phyloP scores from a whole-genome alignment of 2,888 invertebrate genomes.

The Pharmacophagus antenor region DNA sequence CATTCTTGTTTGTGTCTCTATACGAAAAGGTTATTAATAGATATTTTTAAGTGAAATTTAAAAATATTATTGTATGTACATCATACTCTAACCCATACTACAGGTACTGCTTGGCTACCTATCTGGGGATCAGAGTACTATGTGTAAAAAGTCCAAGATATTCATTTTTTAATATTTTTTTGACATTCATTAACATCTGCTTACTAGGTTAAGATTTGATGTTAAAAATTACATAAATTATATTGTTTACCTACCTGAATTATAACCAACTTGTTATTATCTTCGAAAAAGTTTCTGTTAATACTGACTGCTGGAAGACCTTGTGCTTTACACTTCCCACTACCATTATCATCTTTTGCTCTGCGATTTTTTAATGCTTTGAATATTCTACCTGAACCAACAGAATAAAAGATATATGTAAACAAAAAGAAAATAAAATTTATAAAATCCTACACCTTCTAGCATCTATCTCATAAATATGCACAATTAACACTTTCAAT shows the following conservation, averaged over 20 bases:
- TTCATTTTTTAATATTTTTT: no score
- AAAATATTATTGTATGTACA: no score
- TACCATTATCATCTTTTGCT: slow-evolving; percentile 46
- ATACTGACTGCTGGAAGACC: slow-evolving; percentile 30
- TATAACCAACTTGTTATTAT: slow-evolving; percentile 49
- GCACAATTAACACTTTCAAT: no score
- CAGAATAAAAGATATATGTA: slow-evolving; percentile 5
- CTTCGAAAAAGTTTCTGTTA: slow-evolving; percentile 40
- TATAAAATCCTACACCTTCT: background rate
- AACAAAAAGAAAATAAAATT: background rate
- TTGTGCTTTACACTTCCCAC: slow-evolving; percentile 40
- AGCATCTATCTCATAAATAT: background rate
- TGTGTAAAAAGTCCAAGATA: no score
- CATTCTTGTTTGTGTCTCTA: no score
- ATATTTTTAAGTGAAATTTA: no score
- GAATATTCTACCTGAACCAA: slow-evolving; percentile 63
- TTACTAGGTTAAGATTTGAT: no score
- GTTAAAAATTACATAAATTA: background rate
- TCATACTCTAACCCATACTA: no score
- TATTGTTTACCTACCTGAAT: slow-evolving; percentile 50
- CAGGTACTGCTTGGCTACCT: no score
- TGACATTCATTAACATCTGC: no score
- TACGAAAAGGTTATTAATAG: no score
- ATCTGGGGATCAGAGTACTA: no score
- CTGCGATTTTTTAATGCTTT: slow-evolving; percentile 63